Conservation (phyloP, 2,797 vertebrate species). For the Anableps anableps region DNA sequence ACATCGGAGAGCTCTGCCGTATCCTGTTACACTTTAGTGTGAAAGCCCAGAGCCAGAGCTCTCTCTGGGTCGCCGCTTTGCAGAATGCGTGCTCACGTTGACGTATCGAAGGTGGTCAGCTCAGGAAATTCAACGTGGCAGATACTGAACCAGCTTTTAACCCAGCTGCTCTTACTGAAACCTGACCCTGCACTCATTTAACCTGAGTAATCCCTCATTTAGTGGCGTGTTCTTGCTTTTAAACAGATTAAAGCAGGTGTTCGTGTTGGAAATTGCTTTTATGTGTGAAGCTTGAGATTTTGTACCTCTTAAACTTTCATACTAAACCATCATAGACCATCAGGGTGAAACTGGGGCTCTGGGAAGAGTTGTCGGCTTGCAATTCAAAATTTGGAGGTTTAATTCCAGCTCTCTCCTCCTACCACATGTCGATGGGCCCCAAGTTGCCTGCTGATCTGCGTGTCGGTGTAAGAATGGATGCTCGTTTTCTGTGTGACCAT, state of each 20-base stretch:
- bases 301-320: background rate
- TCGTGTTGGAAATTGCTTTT: slow-evolving; percentile 54
- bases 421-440: background rate
- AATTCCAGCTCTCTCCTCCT: background rate
- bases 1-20: slow-evolving; percentile 42
- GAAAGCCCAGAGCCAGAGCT: slow-evolving; percentile 14
- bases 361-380: background rate
- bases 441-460: background rate
- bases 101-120: background rate
- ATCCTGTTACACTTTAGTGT: slow-evolving; percentile 35
- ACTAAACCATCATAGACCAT: background rate
- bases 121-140: background rate
- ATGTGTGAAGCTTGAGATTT: slow-evolving; percentile 23
- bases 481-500: background rate
- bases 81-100: background rate
- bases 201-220: slow-evolving; percentile 60
- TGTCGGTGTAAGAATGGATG: background rate
- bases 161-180: slow-evolving; percentile 45
- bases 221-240: slow-evolving; percentile 33
- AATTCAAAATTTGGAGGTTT: background rate
- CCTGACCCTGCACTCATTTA: slow-evolving; percentile 44
- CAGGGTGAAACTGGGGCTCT: background rate
- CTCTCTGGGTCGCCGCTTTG: background rate
- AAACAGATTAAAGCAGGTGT: slow-evolving; percentile 67
- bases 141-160: slow-evolving; percentile 37